Base-by-base conservation (phyloP, 1,140 invertebrate species). In the Lepidurus apus region DNA sequence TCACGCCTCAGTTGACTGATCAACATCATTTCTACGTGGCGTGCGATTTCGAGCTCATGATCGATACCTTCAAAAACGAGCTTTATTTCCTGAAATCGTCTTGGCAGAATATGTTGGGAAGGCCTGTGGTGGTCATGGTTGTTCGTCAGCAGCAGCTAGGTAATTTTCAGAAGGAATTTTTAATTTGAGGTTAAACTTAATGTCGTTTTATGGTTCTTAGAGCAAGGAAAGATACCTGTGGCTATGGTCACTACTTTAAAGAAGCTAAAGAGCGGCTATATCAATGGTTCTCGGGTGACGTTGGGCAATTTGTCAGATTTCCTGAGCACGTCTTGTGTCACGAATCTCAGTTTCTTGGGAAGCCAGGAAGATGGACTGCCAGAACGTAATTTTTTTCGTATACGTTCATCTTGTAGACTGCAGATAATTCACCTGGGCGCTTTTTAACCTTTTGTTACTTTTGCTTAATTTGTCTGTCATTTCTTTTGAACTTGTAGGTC, bases 1-100 rank as follows among this genome's bases (percentile, higher is more conserved):
- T 99, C 85, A 98, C 96, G 10, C 98, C 98, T 65, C 96, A 99
- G 96, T 94, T 97, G 88, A 95, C 94, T 88, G 96, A 98, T 89
- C 92, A 95, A 88, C 93, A 92, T 83, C 91, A 94, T 84, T 97
- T 97, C 90, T 97, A 98, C 91, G 94, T 97, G 84, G 95, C 95
- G 85, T 96, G 94, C 83, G 96, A 98, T 88, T 95, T 95, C 87
- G 93, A 97, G 86, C 89, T 98, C 85, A 93, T 98, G 91, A 94
- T 98, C 85, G 96, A 98, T 89, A 96, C 95, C 86, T 94, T 96
- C 88, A 96, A 95, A 89, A 93, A 93, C 83, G 95, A 97, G 89
- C 93, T 97, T 84, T 94, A 95, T 90, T 97, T 97, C 89, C 91
- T 97, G 87, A 96, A 97, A 88, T 95, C 93, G 82, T 94, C 92